Evolutionary conservation across 2,888 invertebrate genomes (phyloP), one percentile per base, ranked within the genome.

Genomic region (Pachydiplax longipennis): DNA sequence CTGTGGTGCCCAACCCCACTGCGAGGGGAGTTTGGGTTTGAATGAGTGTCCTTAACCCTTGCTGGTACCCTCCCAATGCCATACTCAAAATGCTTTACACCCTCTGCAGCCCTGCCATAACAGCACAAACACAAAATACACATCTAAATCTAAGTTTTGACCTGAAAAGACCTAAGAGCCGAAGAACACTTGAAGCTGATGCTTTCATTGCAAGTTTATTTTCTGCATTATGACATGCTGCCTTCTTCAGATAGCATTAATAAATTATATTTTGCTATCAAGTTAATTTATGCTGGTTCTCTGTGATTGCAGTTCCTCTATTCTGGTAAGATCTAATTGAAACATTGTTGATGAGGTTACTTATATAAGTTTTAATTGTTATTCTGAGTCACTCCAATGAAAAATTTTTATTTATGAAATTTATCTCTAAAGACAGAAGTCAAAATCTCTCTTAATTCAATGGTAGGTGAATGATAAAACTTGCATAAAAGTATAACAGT

Each of bases 1-100:
- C 92, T 93, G 18, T 93, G 93, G 12, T 93, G 93, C 91, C 93
- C 93, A 90, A 91, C 65, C 61, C 87, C 87, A 65, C 61, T 87
- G 37, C 87, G 87, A 37, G 87, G 87, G 87, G 87, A 87, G 87
- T 87, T 87, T 65, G 61, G 61, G 87, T 61, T 87, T 37, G 87
- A 61, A 65, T 87, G 87, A 87, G 87, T 65, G 61, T 87, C 87
- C 87, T 87, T 87, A 31, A 65, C 61, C 87, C 87, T 87, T 87
- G 87, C 87, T n/a, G 87, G 87, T 61, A 87, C 87, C 87, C 87
- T 87, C 37, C 87, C 87, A 87, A 87, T 87, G 61, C 87, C 87
- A 87, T 87, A 87, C 87, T 87, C 87, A 87, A 87, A 87, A 87
- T 87, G 87, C 61, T 37, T 87, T 87, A 87, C 87, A 87, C 87